Evolutionary conservation across 2,888 invertebrate species (phyloP).

Genomic region (Acanthosepion pharaonis): DNA sequence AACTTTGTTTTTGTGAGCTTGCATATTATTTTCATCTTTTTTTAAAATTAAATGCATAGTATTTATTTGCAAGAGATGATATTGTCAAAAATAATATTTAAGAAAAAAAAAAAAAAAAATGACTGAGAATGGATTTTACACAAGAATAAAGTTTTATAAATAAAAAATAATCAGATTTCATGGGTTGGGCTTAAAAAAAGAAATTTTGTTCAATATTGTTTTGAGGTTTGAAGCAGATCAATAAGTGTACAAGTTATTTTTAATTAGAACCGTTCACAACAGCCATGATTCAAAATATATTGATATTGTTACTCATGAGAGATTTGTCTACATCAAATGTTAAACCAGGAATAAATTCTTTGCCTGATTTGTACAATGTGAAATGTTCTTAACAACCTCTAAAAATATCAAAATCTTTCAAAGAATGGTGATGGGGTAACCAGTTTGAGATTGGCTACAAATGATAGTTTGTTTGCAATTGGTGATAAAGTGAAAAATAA

Average conservation of each 20-base stretch:
- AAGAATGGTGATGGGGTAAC: not conserved
- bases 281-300: not conserved
- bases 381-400: not conserved
- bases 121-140: not conserved
- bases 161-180: not conserved
- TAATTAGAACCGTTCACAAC: not conserved
- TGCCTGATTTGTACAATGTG: not conserved
- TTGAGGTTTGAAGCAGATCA: not conserved
- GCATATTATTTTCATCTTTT: too few species aligned
- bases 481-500: not conserved
- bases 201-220: not conserved
- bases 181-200: too few species aligned
- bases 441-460: not conserved
- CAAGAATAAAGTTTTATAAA: not conserved
- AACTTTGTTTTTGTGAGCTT: too few species aligned
- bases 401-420: not conserved
- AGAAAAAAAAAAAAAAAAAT: not conserved
- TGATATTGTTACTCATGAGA: not conserved
- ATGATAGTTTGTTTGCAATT: not conserved
- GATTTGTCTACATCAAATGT: not conserved
- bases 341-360: not conserved
- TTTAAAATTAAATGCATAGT: too few species aligned
- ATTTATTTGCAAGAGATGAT: not conserved
- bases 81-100: not conserved
- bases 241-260: not conserved